Percentiles rank a stretch among this genome's conserved stretches.
Evolutionary conservation across 2,797 vertebrate species (phyloP).

Genomic region (Catharus ustulatus): DNA sequence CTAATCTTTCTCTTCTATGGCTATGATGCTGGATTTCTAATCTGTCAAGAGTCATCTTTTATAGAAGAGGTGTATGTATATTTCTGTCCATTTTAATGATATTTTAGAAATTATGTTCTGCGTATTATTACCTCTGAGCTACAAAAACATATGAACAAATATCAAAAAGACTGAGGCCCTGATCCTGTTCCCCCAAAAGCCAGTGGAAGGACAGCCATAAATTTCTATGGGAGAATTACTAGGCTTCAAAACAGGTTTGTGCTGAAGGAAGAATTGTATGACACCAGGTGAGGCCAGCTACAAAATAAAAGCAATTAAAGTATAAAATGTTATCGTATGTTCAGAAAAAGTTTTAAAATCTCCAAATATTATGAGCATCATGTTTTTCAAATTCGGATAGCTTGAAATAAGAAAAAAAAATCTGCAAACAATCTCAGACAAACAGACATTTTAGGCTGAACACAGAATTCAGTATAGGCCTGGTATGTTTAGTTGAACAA

Average conservation of each 20-base stretch:
- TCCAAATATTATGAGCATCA: background rate
- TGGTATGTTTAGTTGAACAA: constrained; percentile 74
- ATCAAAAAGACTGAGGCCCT: background rate
- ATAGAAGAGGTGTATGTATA: constrained; percentile 15
- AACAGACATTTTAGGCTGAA: background rate
- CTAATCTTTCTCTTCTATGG: constrained; percentile 34
- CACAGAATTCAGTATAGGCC: constrained; percentile 22
- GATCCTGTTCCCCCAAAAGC: background rate
- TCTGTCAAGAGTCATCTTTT: constrained; percentile 19
- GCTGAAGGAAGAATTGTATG: constrained; percentile 1
- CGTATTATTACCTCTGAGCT: constrained; percentile 14
- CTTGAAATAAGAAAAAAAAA: background rate
- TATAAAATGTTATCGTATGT: background rate
- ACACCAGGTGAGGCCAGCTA: constrained; percentile 37
- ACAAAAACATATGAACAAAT: constrained; percentile 11
- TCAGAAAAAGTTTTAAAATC: background rate
- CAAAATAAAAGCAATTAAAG: constrained; percentile 37
- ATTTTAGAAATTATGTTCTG: constrained; percentile 29
- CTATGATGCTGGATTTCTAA: constrained; percentile 16
- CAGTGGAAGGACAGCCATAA: background rate
- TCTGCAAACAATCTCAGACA: background rate
- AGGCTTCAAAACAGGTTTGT: background rate
- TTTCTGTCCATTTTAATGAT: constrained; percentile 30
- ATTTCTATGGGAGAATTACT: background rate
- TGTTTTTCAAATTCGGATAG: constrained; percentile 11